A percentile compares a stretch with the other conserved stretches of the same genome.
Evolutionary conservation across 2,113 vertebrate species (phyloP).

Genomic region (Climacteris rufus): DNA sequence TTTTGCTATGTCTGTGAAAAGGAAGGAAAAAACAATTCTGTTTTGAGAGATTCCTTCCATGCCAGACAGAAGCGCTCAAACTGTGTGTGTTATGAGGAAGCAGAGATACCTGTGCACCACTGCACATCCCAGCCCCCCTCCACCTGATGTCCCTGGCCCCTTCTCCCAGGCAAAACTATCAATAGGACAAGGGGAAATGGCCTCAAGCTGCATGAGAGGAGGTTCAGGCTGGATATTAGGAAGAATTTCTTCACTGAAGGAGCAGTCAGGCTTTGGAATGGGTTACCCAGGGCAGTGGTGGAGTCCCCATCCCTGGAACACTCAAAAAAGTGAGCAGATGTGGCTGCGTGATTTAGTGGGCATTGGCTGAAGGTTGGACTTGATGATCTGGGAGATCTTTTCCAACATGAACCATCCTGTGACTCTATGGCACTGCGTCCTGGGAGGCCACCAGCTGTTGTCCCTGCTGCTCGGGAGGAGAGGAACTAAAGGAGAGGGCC

Average conservation of each 20-base stretch:
- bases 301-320: not conserved
- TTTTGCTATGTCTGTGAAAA: not conserved
- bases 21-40: not conserved
- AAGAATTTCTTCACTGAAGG: not conserved
- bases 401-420: not conserved
- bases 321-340: rapidly evolving
- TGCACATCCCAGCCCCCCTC: not conserved
- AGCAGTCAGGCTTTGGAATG: not conserved
- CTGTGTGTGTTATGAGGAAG: too few species aligned
- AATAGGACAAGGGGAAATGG: rapidly evolving
- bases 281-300: not conserved
- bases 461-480: not conserved
- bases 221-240: not conserved
- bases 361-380: not conserved
- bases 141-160: not conserved
- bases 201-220: not conserved
- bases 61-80: not conserved
- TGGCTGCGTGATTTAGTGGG: rapidly evolving
- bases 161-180: not conserved
- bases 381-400: not conserved
- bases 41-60: not conserved
- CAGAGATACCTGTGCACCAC: not conserved
- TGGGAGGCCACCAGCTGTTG: not conserved
- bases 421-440: rapidly evolving
- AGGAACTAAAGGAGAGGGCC: not conserved